Evolutionary conservation across 2,888 invertebrate genomes (phyloP).

Genomic region (Tiliacea citrago): DNA sequence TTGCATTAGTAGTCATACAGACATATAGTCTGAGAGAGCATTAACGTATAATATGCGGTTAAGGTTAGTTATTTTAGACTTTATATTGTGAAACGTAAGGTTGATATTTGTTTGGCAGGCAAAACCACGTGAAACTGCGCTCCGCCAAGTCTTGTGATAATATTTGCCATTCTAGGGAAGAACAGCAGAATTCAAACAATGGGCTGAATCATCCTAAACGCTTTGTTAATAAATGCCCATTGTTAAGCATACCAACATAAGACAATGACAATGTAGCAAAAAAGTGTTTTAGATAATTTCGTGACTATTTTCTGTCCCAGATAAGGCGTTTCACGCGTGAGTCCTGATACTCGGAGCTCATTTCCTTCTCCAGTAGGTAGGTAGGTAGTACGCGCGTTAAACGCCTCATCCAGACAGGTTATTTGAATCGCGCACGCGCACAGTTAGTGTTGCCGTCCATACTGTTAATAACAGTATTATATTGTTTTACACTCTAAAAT

Average conservation of each 20-base stretch:
- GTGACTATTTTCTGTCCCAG: no score
- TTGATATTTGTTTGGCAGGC: background rate
- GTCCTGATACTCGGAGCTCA: no score
- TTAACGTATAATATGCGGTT: background rate
- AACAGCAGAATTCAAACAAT: background rate
- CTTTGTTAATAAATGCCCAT: background rate
- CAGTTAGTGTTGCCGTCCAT: no score
- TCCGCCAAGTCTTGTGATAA: background rate
- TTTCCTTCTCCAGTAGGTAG: no score
- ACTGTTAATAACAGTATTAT: no score
- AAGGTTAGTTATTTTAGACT: background rate
- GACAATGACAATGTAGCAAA: background rate
- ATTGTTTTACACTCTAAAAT: no score
- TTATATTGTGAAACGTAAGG: background rate
- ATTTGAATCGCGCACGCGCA: no score
- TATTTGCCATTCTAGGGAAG: background rate
- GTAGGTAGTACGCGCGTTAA: no score
- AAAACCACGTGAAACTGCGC: background rate
- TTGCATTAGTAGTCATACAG: no score
- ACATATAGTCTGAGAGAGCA: background rate
- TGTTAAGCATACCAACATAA: background rate
- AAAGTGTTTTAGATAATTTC: background rate
- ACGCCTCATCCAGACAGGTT: no score
- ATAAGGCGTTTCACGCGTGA: no score
- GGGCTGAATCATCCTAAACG: constrained; percentile 6